These are phyloP conservation scores for Lepidotrigona ventralis DNA, from an alignment of 1,140 invertebrate genomes.

Conservation along the genomic window DNA sequence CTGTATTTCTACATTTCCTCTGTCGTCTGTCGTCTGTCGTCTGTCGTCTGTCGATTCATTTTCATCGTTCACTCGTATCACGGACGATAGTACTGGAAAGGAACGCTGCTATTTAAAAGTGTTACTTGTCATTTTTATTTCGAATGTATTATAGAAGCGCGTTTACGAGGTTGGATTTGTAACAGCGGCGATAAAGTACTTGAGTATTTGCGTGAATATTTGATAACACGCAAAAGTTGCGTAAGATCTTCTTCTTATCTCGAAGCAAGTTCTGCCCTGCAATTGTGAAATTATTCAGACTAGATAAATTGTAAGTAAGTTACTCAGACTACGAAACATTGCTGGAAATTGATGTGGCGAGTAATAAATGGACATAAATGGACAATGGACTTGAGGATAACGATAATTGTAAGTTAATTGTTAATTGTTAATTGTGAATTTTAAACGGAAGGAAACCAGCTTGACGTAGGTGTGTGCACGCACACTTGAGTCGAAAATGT, in stretches of 20 bases:
- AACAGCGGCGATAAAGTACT: background rate
- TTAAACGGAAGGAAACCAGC: background rate
- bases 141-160: background rate
- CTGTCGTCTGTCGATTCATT: no score
- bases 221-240: background rate
- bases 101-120: no score
- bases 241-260: background rate
- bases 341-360: no score
- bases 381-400: no score
- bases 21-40: no score
- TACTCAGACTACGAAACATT: no score
- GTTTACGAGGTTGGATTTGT: background rate
- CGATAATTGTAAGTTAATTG: no score
- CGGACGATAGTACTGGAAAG: background rate
- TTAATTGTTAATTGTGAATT: background rate
- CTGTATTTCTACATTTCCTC: background rate
- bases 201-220: background rate
- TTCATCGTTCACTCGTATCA: background rate
- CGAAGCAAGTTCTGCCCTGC: no score
- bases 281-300: no score
- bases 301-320: no score
- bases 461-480: no score
- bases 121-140: background rate
- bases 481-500: background rate
- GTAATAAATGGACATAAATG: no score